A percentile compares a stretch with the other conserved stretches of the same genome.
Conservation (phyloP, 2,888 invertebrate genomes). For the Thysanoteuthis rhombus region DNA sequence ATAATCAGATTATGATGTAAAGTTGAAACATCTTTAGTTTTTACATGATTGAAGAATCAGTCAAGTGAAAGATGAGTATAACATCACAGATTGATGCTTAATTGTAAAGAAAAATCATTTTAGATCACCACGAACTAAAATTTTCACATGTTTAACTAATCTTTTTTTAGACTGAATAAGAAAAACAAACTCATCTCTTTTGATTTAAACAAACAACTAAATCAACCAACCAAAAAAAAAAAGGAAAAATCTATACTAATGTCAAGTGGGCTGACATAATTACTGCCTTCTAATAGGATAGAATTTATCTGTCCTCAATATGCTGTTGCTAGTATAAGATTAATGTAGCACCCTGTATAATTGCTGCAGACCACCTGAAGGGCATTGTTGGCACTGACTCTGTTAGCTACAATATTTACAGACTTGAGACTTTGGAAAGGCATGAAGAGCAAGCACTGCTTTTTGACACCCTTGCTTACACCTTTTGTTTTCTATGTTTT, state of each 20-base stretch:
- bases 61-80: too few species aligned
- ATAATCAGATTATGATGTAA: too few species aligned
- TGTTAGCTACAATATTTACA: not conserved
- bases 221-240: not conserved
- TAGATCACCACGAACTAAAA: too few species aligned
- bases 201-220: not conserved
- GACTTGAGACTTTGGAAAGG: not conserved
- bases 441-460: slow-evolving; percentile 12
- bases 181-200: not conserved
- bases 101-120: too few species aligned
- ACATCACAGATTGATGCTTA: too few species aligned
- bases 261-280: not conserved
- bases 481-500: not conserved
- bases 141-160: too few species aligned
- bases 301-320: not conserved
- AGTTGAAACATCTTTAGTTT: too few species aligned
- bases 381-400: not conserved
- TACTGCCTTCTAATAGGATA: not conserved
- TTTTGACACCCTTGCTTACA: not conserved
- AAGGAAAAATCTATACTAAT: not conserved
- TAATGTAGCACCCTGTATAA: not conserved
- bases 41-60: too few species aligned
- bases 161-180: too few species aligned
- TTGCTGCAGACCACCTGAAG: not conserved
- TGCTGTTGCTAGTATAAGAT: not conserved